phyloP scores from a whole-genome alignment of 2,888 invertebrate genomes.

The Calliopum simillimum region DNA sequence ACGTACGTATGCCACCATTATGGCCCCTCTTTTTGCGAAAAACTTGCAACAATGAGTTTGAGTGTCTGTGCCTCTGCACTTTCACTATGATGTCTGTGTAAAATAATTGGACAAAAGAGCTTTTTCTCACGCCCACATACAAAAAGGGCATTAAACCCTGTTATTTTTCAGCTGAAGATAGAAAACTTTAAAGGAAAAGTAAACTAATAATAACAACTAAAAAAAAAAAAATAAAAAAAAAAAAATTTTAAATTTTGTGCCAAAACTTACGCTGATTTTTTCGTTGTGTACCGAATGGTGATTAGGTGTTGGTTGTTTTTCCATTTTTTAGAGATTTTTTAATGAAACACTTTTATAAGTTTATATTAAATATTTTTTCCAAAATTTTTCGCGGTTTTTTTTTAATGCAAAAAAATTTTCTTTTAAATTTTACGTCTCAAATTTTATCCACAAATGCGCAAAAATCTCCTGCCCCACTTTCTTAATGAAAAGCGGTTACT shows the following conservation, averaged over 20 bases:
- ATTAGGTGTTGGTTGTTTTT: conserved; percentile 33
- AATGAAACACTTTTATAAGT: conserved; percentile 4
- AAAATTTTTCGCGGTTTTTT: not conserved
- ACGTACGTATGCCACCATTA: too few relatives aligned
- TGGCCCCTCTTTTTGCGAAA: too few relatives aligned
- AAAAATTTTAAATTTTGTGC: conserved; percentile 32
- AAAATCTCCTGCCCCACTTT: not conserved
- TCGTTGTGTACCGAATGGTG: conserved; percentile 38
- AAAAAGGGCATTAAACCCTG: too few relatives aligned
- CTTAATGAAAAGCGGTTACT: not conserved
- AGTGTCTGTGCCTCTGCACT: too few relatives aligned
- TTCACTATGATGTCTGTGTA: too few relatives aligned
- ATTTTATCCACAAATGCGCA: not conserved
- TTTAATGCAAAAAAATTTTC: not conserved
- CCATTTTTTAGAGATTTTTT: conserved; percentile 24
- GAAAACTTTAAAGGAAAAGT: not conserved
- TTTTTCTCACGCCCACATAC: too few relatives aligned
- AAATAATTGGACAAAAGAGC: too few relatives aligned
- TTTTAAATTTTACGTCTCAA: not conserved
- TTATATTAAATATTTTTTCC: not conserved
- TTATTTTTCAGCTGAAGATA: not conserved
- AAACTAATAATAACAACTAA: conserved; percentile 12
- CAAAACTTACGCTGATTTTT: conserved; percentile 49
- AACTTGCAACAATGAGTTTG: too few relatives aligned
- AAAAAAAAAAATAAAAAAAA: conserved; percentile 7